Percentiles rank a stretch among this genome's conserved stretches.
Evolutionary conservation across 2,797 vertebrate genomes (phyloP).

Genomic region (Malurus leucopterus): DNA sequence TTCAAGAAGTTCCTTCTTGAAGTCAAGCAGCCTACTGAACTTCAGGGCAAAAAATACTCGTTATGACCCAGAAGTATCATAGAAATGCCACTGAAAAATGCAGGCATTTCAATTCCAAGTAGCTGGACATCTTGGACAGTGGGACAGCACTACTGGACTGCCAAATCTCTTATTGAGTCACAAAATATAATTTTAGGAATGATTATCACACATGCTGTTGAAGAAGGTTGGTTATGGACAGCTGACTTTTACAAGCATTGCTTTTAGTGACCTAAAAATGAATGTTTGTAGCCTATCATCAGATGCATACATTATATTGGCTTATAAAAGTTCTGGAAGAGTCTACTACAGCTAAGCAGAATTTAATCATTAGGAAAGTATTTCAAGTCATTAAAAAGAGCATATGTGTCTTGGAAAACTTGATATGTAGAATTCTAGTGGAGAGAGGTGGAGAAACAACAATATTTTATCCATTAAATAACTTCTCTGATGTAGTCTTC

Average conservation of each 20-base stretch:
- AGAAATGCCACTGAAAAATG: background rate
- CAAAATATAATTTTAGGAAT: background rate
- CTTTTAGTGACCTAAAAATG: background rate
- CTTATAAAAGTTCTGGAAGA: constrained; percentile 3
- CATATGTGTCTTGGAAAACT: constrained; percentile 32
- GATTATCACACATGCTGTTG: background rate
- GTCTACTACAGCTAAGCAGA: background rate
- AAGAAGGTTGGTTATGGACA: background rate
- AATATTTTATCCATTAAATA: constrained; percentile 51
- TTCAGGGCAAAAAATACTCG: background rate
- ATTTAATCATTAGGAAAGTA: constrained; percentile 54
- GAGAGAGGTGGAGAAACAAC: constrained; percentile 4
- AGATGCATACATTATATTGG: background rate
- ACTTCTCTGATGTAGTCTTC: constrained; percentile 16
- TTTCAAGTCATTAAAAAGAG: constrained; percentile 39
- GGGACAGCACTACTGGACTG: background rate
- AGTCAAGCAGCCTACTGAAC: background rate
- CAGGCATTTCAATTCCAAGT: background rate
- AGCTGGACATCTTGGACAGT: background rate
- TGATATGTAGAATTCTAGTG: constrained; percentile 27
- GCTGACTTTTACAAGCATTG: background rate
- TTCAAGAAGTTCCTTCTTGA: background rate
- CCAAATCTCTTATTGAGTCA: background rate
- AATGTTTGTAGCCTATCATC: background rate
- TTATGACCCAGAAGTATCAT: background rate